Percentiles rank a stretch among this genome's conserved stretches.
Conservation (phyloP, 1,140 invertebrate genomes). For the Aphis craccivora region DNA sequence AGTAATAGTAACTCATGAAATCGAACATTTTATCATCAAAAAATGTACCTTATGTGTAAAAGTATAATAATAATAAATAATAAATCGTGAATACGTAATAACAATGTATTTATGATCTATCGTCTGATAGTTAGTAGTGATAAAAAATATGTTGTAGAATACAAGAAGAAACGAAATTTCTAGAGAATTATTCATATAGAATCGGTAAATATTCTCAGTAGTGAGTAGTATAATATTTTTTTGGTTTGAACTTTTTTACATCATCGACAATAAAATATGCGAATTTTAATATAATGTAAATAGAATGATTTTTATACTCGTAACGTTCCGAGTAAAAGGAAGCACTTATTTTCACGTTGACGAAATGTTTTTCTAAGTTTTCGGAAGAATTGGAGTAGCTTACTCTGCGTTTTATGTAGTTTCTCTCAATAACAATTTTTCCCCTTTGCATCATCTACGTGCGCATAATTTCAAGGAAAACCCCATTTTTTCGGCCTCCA, state of each 20-base stretch:
- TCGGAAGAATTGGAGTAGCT: neutral
- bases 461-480: constrained; percentile 49
- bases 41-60: neutral
- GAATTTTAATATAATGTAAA: neutral
- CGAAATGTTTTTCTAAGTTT: neutral
- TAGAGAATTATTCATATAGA: neutral
- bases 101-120: too few species aligned
- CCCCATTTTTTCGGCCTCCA: constrained; percentile 37
- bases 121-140: neutral
- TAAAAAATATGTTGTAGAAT: neutral
- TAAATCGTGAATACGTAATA: neutral
- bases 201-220: neutral
- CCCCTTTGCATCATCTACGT: neutral
- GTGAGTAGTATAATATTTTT: neutral
- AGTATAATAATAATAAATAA: too few species aligned
- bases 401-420: neutral
- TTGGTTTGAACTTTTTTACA: neutral
- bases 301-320: neutral
- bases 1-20: too few species aligned
- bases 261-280: neutral
- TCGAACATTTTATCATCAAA: neutral
- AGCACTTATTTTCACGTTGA: neutral
- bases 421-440: neutral
- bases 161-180: neutral
- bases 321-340: neutral